Conservation (phyloP, 2,797 vertebrate species). For the Lagothrix lagotricha region DNA sequence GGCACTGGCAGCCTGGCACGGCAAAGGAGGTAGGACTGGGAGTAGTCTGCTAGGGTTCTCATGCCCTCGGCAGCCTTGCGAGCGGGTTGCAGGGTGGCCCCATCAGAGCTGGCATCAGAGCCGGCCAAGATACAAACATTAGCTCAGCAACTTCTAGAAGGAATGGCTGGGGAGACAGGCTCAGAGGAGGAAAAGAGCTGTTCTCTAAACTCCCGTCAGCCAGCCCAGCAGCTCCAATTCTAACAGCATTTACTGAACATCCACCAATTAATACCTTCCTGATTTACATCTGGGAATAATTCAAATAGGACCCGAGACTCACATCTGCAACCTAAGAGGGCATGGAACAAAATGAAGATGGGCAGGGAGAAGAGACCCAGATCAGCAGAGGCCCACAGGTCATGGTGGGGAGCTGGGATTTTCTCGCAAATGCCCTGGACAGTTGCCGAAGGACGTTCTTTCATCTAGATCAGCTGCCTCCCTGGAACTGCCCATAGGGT, state of each 20-base stretch:
- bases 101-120: constrained; percentile 25
- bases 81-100: constrained; percentile 42
- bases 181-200: not conserved
- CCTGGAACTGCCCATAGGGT: not conserved
- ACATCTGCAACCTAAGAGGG: not conserved
- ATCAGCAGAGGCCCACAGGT: not conserved
- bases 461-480: not conserved
- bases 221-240: not conserved
- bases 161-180: not conserved
- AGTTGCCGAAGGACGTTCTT: not conserved
- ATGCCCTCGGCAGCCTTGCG: constrained; percentile 72
- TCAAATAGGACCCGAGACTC: not conserved
- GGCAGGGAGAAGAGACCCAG: not conserved
- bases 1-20: constrained; percentile 83
- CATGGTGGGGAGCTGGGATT: not conserved
- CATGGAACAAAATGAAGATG: not conserved
- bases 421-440: not conserved
- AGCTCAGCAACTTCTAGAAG: not conserved
- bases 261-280: not conserved
- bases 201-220: not conserved
- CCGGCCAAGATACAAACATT: not conserved
- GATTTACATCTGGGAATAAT: not conserved
- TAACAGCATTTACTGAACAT: fast-evolving
- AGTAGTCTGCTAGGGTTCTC: constrained; percentile 79
- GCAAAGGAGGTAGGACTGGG: constrained; percentile 64